Percentiles rank a stretch among this genome's conserved stretches.
These are phyloP conservation scores for Syngnathus acus DNA, from an alignment of 2,797 vertebrate species.

Conservation along the genomic window DNA sequence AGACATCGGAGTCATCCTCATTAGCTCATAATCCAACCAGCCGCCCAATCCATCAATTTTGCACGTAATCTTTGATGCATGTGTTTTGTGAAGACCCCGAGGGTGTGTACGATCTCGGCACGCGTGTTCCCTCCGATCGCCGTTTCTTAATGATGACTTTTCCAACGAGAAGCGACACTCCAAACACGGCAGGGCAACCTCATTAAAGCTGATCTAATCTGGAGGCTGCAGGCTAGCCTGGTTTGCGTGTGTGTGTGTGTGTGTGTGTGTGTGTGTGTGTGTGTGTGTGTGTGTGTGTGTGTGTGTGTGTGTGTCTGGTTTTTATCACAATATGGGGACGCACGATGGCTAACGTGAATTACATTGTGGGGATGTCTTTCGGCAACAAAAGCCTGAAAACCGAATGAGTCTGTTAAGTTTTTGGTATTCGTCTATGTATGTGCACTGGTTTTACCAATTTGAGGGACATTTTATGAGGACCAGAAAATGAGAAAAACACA, in stretches of 20 bases:
- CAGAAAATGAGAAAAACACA: background rate
- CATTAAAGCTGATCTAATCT: constrained; percentile 77
- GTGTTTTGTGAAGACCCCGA: constrained; percentile 24
- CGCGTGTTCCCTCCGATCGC: constrained; percentile 43
- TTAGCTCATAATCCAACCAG: constrained; percentile 37
- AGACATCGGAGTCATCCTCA: constrained; percentile 34
- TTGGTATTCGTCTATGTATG: background rate
- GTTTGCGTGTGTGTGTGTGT: constrained; percentile 30
- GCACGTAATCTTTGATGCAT: constrained; percentile 20
- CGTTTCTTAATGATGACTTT: constrained; percentile 66
- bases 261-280: background rate
- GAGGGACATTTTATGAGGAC: background rate
- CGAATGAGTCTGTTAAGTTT: background rate
- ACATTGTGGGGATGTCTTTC: background rate
- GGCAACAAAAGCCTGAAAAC: background rate
- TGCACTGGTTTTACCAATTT: background rate
- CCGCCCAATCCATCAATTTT: constrained; percentile 25
- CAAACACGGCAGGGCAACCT: constrained; percentile 60
- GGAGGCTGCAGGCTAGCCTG: constrained; percentile 64
- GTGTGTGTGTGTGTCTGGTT: background rate
- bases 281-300: constrained; percentile 7
- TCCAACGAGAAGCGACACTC: constrained; percentile 68
- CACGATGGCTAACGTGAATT: background rate
- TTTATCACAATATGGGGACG: background rate
- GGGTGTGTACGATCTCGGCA: constrained; percentile 52